phyloP scores from a whole-genome alignment of 2,888 invertebrate genomes.

The Hypomecis atomaria region DNA sequence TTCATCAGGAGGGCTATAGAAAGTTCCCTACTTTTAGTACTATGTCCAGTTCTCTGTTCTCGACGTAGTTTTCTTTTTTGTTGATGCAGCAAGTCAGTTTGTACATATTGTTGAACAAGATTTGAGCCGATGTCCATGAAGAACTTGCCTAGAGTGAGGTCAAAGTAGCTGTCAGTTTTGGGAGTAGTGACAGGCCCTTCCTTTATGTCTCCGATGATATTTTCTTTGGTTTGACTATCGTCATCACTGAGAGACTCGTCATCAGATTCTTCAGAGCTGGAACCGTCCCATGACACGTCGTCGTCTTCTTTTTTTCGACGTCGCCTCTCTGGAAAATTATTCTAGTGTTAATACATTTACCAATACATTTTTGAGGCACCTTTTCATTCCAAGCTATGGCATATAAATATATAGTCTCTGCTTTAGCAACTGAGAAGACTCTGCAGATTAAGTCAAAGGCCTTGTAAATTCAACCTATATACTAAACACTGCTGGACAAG shows the following conservation, averaged over 20 bases:
- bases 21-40: conserved; percentile 88
- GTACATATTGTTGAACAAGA: conserved; percentile 96
- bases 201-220: conserved; percentile 82
- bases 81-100: conserved; percentile 94
- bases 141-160: conserved; percentile 94
- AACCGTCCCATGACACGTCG: conserved; percentile 85
- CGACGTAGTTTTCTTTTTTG: conserved; percentile 93
- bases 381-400: no score
- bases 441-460: no score
- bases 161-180: conserved; percentile 90
- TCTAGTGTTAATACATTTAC: neutral
- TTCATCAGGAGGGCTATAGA: conserved; percentile 93
- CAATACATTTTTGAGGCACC: no score
- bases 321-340: conserved; percentile 54
- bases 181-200: conserved; percentile 68
- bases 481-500: no score
- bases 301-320: conserved; percentile 75
- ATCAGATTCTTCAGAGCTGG: conserved; percentile 80
- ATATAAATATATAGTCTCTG: no score
- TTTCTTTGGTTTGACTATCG: conserved; percentile 60
- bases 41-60: conserved; percentile 85
- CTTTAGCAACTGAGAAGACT: no score
- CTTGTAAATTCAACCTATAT: no score
- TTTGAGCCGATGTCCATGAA: conserved; percentile 96
- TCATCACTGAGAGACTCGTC: conserved; percentile 71